Evolutionary conservation across 2,797 vertebrate genomes (phyloP), one percentile per base, ranked within the genome.

Genomic region (Phoxinus dragarum): DNA sequence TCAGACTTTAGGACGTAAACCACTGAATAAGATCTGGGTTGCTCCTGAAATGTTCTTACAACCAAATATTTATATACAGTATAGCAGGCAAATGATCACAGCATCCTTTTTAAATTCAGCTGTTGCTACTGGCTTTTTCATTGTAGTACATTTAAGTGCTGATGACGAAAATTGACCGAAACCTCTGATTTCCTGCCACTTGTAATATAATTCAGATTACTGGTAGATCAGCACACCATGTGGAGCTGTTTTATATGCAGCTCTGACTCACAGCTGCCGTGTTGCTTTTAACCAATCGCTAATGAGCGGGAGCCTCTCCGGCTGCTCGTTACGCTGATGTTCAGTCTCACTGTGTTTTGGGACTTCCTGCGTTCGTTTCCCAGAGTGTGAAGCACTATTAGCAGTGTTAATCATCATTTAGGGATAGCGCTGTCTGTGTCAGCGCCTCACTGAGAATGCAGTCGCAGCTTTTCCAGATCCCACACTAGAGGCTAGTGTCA

Each of bases 291-390:
- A 64, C 72, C 47, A 11, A 16, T 71, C 44, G 84, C 74, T 86
- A 80, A 75, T 88, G 84, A 87, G 75, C 52, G 72, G 75, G 40
- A 78, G 17, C 9, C 69, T 78, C 59, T 83, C 67, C 31, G n/a
- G 68, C 73, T 36, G 64, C 72, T 66, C 68, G 67, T 80, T 82
- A 75, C 34, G n/a, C 49, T 68, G 59, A 75, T 85, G 72, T 81
- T 67, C n/a, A 31, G 61, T 84, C 88, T 87, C 82, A 64, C 82
- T 86, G 89, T 84, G 86, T 69, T 90, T 86, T 81, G 87, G 81
- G 88, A 90, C 79, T 88, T 88, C 81, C 84, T 88, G 78, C 75
- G 75, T 80, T 86, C 81, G 72, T 82, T 82, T 84, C 68, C 40
- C 74, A 84, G 74, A 72, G 74, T 86, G 82, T 85, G 69, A 72